phyloP scores from a whole-genome alignment of 2,888 invertebrate genomes.

The Colletes collaris region DNA sequence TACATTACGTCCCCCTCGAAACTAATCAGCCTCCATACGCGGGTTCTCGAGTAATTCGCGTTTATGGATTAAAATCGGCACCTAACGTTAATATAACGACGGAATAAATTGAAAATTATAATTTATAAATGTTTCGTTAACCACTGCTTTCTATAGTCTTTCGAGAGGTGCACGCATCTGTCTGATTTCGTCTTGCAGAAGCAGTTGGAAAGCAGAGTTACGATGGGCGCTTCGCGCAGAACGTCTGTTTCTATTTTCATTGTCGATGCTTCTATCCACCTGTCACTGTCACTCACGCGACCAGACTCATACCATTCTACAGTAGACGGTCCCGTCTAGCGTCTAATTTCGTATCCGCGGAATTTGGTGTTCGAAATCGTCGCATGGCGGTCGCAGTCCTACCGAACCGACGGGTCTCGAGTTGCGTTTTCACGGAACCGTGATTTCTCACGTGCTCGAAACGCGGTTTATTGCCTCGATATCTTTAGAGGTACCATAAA shows the following conservation, averaged over 20 bases:
- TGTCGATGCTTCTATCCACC: slow-evolving; percentile 73
- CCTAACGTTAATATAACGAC: too few relatives aligned
- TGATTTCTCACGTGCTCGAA: slow-evolving; percentile 14
- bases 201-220: slow-evolving; percentile 17
- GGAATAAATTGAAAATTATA: too few relatives aligned
- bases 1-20: too few relatives aligned
- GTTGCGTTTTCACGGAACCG: slow-evolving; percentile 3
- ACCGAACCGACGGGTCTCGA: background rate
- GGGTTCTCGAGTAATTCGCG: too few relatives aligned
- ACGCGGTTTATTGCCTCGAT: slow-evolving; percentile 18
- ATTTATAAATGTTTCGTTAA: too few relatives aligned
- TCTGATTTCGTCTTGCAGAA: background rate
- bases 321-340: slow-evolving; percentile 8
- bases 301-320: slow-evolving; percentile 47
- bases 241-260: slow-evolving; percentile 73
- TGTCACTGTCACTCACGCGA: slow-evolving; percentile 75
- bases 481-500: slow-evolving; percentile 13
- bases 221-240: slow-evolving; percentile 6
- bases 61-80: too few relatives aligned
- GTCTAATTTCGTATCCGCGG: slow-evolving; percentile 29
- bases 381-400: too few relatives aligned
- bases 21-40: too few relatives aligned
- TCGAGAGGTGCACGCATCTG: background rate
- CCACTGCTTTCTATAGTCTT: too few relatives aligned
- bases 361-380: slow-evolving; percentile 18